Conservation (phyloP, 2,113 vertebrate genomes). For the Spheniscus mendiculus region DNA sequence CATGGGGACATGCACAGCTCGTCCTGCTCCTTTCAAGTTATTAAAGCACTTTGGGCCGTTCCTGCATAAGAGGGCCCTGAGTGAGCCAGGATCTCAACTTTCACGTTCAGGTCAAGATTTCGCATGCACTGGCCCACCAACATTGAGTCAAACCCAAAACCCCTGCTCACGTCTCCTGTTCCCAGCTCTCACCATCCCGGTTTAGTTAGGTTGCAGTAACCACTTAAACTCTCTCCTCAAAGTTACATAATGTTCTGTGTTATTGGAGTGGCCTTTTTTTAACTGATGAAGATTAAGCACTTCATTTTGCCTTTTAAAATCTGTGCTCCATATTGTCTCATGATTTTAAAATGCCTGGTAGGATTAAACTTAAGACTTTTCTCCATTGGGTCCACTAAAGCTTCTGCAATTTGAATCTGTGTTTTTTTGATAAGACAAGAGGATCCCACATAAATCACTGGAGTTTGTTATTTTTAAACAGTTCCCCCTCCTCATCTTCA, state of each 20-base stretch:
- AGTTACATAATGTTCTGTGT: not conserved
- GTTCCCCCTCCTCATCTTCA: not conserved
- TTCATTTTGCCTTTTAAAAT: constrained; percentile 36
- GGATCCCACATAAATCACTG: not conserved
- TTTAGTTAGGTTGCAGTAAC: not conserved
- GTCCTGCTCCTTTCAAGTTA: fast-evolving
- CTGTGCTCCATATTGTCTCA: not conserved
- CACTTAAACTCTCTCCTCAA: not conserved
- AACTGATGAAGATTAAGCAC: constrained; percentile 25
- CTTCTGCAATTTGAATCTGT: not conserved
- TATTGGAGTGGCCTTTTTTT: not conserved
- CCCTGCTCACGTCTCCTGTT: fast-evolving
- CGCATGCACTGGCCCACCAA: fast-evolving
- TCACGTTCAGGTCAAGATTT: not conserved
- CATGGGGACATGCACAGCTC: fast-evolving
- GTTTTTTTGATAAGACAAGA: not conserved
- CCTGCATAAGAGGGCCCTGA: fast-evolving
- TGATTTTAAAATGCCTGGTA: not conserved
- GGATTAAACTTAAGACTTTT: constrained; percentile 34
- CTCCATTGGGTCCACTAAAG: not conserved
- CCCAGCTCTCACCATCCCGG: fast-evolving
- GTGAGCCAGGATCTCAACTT: not conserved
- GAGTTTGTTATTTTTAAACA: constrained; percentile 29
- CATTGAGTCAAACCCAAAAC: not conserved
- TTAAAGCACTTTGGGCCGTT: not conserved